Conservation (phyloP, 2,113 vertebrate species). For the Ammodytes dubius region DNA sequence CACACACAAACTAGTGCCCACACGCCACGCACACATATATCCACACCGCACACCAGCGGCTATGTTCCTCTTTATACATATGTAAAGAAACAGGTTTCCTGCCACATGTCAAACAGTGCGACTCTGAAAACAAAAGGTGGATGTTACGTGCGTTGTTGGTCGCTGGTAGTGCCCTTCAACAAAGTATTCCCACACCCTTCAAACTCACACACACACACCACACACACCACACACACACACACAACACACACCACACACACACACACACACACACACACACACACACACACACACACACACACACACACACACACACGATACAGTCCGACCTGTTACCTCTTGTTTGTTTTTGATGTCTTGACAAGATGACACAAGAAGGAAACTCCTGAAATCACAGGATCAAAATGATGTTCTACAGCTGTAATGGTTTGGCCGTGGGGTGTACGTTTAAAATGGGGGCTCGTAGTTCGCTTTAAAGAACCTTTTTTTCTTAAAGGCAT, state of each 20-base stretch:
- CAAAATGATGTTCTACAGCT: constrained; percentile 24
- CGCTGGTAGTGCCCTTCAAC: constrained; percentile 62
- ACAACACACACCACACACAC: constrained; percentile 35
- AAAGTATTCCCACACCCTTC: constrained; percentile 63
- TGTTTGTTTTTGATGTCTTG: constrained; percentile 46
- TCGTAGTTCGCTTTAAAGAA: constrained; percentile 3
- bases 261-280: constrained; percentile 40
- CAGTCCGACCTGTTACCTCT: constrained; percentile 29
- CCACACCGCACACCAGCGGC: constrained; percentile 14
- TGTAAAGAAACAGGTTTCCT: constrained; percentile 77
- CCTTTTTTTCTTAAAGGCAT: constrained; percentile 24
- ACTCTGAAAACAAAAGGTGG: constrained; percentile 84
- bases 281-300: constrained; percentile 41
- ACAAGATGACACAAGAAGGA: constrained; percentile 49
- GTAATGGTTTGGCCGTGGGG: not conserved
- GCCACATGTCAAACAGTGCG: constrained; percentile 72
- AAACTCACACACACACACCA: constrained; percentile 43
- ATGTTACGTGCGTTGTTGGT: constrained; percentile 73
- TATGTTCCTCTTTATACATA: constrained; percentile 72
- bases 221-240: constrained; percentile 44
- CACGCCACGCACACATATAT: constrained; percentile 5
- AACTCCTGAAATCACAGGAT: constrained; percentile 56
- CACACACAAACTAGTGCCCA: constrained; percentile 5
- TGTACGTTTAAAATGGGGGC: constrained; percentile 6
- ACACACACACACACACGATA: constrained; percentile 26